Evolutionary conservation across 2,797 vertebrate species (phyloP).

Genomic region (Clarias pachynema): DNA sequence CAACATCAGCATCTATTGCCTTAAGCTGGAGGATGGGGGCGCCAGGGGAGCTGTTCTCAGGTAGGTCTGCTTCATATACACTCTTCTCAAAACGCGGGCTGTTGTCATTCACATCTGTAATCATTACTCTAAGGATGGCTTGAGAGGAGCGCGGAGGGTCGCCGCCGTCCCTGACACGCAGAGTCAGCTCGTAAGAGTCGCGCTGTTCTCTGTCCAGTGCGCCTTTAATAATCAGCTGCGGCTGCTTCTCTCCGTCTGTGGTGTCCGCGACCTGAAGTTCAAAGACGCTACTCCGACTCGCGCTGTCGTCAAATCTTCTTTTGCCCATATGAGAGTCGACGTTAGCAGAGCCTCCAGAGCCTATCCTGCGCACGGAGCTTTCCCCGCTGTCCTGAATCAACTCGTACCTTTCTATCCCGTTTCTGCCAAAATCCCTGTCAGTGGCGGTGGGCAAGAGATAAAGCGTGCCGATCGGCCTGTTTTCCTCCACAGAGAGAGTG

Average conservation of each 20-base stretch:
- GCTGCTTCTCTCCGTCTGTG: constrained; percentile 95
- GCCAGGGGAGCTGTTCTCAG: constrained; percentile 94
- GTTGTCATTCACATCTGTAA: constrained; percentile 99
- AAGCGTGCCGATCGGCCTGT: constrained; percentile 95
- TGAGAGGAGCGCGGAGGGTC: constrained; percentile 94
- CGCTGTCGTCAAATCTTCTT: constrained; percentile 79
- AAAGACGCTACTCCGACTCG: constrained; percentile 88
- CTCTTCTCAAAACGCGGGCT: constrained; percentile 95
- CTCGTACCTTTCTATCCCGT: constrained; percentile 97
- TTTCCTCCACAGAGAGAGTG: constrained; percentile 96
- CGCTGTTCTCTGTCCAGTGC: constrained; percentile 93
- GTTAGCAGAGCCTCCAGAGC: constrained; percentile 57
- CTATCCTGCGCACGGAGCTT: constrained; percentile 72
- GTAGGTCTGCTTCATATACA: constrained; percentile 91
- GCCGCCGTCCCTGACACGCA: constrained; percentile 92
- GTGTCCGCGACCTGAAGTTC: constrained; percentile 97
- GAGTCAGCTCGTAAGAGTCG: constrained; percentile 95
- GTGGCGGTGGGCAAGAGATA: constrained; percentile 96
- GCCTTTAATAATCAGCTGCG: constrained; percentile 97
- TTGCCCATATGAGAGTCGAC: constrained; percentile 76
- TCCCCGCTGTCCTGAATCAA: constrained; percentile 90
- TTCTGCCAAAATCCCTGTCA: constrained; percentile 94
- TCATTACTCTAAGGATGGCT: constrained; percentile 94
- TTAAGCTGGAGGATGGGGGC: constrained; percentile 96
- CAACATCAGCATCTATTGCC: constrained; percentile 90